Percentiles rank a stretch among this genome's conserved stretches.
Evolutionary conservation across 2,797 vertebrate species (phyloP).

Genomic region (Premnoplex brunnescens): DNA sequence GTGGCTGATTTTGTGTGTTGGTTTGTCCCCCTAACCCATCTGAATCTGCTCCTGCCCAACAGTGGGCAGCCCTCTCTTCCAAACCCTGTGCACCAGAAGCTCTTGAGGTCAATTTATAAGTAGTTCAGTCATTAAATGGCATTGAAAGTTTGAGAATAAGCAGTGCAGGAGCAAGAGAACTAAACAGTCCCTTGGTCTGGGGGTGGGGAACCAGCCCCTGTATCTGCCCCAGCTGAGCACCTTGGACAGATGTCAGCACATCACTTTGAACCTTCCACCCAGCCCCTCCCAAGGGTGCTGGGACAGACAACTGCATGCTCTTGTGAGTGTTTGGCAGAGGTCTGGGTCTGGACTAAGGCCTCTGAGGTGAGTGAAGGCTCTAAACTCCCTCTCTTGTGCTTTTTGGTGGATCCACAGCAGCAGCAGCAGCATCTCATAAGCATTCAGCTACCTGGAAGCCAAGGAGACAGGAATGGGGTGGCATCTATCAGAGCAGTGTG

Average conservation of each 20-base stretch:
- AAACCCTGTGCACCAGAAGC: background rate
- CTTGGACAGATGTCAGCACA: background rate
- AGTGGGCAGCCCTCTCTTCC: background rate
- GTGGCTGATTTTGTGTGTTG: background rate
- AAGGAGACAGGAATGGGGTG: rapidly evolving
- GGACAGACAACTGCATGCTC: rapidly evolving
- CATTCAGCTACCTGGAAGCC: background rate
- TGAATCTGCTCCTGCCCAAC: background rate
- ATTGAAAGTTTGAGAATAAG: background rate
- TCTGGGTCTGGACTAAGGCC: background rate
- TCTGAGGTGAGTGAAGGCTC: background rate
- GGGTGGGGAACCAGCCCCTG: rapidly evolving
- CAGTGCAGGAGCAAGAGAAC: background rate
- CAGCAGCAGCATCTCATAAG: background rate
- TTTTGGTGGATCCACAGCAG: background rate
- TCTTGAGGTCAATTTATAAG: background rate
- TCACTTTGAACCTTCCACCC: background rate
- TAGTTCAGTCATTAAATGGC: background rate
- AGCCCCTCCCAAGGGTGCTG: background rate
- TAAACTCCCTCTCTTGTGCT: background rate
- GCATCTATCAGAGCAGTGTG: rapidly evolving
- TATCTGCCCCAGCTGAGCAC: background rate
- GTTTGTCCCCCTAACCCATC: background rate
- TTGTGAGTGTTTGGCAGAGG: background rate
- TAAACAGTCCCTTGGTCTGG: background rate